Conservation (phyloP, 2,888 invertebrate genomes). For the Sminthurinus aureus region DNA sequence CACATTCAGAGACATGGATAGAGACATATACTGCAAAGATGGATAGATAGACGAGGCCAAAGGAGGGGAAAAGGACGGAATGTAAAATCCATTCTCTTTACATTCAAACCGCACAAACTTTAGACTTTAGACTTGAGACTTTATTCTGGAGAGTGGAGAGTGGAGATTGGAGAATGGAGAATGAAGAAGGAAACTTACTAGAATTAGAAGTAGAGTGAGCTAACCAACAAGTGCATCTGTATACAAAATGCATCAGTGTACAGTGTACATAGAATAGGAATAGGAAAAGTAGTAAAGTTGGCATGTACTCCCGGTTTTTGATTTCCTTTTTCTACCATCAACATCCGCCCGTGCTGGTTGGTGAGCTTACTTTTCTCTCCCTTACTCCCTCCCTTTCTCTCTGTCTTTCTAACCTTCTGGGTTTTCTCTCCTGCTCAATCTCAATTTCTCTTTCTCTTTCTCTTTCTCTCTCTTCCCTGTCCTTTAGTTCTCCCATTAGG, state of each 20-base stretch:
- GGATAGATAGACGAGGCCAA: not conserved
- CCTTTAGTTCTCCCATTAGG: not conserved
- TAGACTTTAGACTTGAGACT: too few species aligned
- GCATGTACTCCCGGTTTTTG: slow-evolving; percentile 8
- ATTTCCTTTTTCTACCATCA: slow-evolving; percentile 18
- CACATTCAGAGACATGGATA: too few species aligned
- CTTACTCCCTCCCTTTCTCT: slow-evolving; percentile 3
- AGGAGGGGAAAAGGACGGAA: not conserved
- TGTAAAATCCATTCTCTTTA: not conserved
- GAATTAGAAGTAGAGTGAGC: too few species aligned
- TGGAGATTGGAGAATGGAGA: too few species aligned
- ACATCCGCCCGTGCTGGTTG: not conserved
- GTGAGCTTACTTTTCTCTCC: not conserved
- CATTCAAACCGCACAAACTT: not conserved
- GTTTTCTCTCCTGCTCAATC: not conserved
- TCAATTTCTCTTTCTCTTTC: not conserved
- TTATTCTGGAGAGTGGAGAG: too few species aligned
- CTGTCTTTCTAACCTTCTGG: not conserved
- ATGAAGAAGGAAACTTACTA: too few species aligned
- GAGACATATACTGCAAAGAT: too few species aligned
- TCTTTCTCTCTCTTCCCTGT: not conserved
- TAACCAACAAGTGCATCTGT: too few species aligned
- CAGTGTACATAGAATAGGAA: too few species aligned
- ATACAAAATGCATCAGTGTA: not conserved
- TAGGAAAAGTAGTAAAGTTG: not conserved